Conservation (phyloP, 2,113 vertebrate species). For the Macheiramphus alcinus region DNA sequence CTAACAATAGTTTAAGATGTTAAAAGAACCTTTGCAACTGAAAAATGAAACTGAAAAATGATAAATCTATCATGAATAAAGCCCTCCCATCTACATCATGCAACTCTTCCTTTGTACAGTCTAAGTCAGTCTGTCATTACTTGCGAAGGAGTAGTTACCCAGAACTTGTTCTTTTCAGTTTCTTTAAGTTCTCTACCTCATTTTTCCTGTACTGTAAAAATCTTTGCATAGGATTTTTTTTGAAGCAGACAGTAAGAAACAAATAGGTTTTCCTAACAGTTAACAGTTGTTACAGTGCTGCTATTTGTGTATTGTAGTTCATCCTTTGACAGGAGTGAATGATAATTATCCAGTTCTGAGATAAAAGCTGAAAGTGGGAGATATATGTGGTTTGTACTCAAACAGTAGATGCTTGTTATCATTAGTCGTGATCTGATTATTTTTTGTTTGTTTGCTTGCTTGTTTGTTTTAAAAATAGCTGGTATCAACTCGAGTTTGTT, state of each 20-base stretch:
- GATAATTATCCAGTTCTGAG: background rate
- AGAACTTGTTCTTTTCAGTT: background rate
- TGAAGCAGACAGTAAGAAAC: background rate
- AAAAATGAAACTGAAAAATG: background rate
- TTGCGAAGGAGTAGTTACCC: background rate
- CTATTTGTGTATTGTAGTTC: background rate
- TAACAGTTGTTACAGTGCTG: background rate
- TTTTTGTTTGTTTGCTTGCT: background rate
- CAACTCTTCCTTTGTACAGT: background rate
- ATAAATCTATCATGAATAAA: background rate
- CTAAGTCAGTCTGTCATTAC: background rate
- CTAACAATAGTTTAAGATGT: background rate
- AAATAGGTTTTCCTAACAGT: background rate
- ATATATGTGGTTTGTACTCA: background rate
- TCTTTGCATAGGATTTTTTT: background rate
- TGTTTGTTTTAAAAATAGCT: background rate
- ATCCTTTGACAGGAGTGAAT: background rate
- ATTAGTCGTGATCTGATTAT: background rate
- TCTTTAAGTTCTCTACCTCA: background rate
- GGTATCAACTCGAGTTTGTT: background rate
- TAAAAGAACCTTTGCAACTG: background rate
- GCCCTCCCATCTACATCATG: background rate
- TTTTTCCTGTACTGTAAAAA: background rate
- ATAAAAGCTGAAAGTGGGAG: background rate
- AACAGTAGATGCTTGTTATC: background rate